These are phyloP conservation scores for Drosophila nikananu DNA, from an alignment of 1,140 invertebrate genomes.

Conservation along the genomic window DNA sequence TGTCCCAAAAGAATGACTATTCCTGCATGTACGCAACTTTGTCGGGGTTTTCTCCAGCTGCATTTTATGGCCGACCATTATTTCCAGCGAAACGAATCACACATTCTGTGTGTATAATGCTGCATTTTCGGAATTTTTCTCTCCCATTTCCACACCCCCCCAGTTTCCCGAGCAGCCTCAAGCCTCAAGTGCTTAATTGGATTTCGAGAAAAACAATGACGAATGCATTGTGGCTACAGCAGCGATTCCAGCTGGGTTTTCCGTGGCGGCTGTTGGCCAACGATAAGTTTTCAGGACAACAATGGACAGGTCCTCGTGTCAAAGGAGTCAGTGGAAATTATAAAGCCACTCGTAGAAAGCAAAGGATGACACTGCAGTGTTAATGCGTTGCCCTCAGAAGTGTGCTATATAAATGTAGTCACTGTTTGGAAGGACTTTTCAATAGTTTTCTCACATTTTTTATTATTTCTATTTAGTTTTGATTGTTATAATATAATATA, in stretches of 20 bases:
- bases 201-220: conserved; percentile 33
- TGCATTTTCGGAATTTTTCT: conserved; percentile 13
- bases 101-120: conserved; percentile 3
- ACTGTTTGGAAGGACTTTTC: not conserved
- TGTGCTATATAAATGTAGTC: not conserved
- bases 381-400: too few species aligned
- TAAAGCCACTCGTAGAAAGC: not conserved
- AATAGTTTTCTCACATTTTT: not conserved
- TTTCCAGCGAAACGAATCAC: conserved; percentile 22
- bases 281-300: conserved; percentile 30
- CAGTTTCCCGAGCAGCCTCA: not conserved
- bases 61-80: conserved; percentile 36
- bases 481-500: not conserved
- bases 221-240: conserved; percentile 17
- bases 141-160: not conserved
- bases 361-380: not conserved
- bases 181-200: conserved; percentile 35
- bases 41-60: conserved; percentile 22
- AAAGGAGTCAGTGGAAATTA: conserved; percentile 18
- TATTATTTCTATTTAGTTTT: not conserved
- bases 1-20: not conserved
- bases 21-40: conserved; percentile 12
- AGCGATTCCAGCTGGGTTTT: conserved; percentile 7
- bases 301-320: conserved; percentile 14
- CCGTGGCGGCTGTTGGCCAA: not conserved